phyloP scores from a whole-genome alignment of 2,113 vertebrate species.

The Siphamia tubifer region DNA sequence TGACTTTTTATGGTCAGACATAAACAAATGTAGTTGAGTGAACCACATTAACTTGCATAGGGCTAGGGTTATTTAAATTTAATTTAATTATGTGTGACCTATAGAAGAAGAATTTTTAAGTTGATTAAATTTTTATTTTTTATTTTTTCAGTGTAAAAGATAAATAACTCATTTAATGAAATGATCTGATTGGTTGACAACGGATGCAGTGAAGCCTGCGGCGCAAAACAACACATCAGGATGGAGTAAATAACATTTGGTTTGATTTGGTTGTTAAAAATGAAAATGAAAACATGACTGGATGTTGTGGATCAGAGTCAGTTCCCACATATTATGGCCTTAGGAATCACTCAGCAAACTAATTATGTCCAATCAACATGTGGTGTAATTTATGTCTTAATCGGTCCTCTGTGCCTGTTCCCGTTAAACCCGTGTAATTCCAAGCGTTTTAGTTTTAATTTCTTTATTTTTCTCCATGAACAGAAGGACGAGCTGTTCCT shows the following conservation, averaged over 20 bases:
- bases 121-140: too few relatives aligned
- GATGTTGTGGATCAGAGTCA: constrained; percentile 7
- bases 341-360: constrained; percentile 53
- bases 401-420: constrained; percentile 76
- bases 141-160: constrained; percentile 24
- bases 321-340: constrained; percentile 39
- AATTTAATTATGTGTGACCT: too few relatives aligned
- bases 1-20: too few relatives aligned
- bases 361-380: constrained; percentile 56
- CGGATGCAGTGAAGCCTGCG: not conserved
- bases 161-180: not conserved
- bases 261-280: constrained; percentile 8
- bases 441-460: not conserved
- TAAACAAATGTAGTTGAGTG: too few relatives aligned
- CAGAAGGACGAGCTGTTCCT: constrained; percentile 37
- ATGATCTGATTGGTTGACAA: not conserved
- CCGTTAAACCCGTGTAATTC: constrained; percentile 50
- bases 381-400: constrained; percentile 74
- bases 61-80: too few relatives aligned
- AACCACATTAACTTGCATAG: too few relatives aligned
- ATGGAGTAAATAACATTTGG: not conserved
- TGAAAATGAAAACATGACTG: not conserved
- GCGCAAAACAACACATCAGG: not conserved
- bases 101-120: too few relatives aligned
- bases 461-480: constrained; percentile 51